Evolutionary conservation across 2,888 invertebrate species (phyloP), one percentile per base, ranked within the genome.

Genomic region (Leistus spinibarbis): DNA sequence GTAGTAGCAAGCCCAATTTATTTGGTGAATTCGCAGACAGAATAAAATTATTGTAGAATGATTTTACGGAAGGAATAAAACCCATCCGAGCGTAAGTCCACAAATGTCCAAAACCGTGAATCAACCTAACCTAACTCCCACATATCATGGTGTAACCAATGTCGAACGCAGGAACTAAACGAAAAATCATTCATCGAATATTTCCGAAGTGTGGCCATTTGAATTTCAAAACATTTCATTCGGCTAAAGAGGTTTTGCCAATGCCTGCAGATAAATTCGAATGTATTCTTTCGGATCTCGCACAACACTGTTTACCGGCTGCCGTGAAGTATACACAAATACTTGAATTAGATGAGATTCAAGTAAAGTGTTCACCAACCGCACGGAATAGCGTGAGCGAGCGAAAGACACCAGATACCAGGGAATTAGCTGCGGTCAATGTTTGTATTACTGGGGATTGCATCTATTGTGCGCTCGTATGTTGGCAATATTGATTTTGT

Each of bases 221-320:
- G 84, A 84, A 84, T 83, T 84, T 85, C 84, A 85, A 84, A 85
- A 83, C 83, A 81, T 84, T 84, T 84, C 84, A 83, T 84, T 84
- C 81, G 78, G 80, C 79, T 81, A 83, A 82, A 84, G 83, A 83
- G 84, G 83, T 83, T 83, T 81, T 80, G 19, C 60, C 60, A 60
- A 60, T 60, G 3, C 60, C 60, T 40, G 13, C 60, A 22, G 19
- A 60, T 64, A 24, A 64, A 24, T 64, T 24, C 64, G 24, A 23
- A 23, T 23, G 27, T 24, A 64, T 64, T 64, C 64, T 64, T 64
- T 64, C 62, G 20, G 20, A 57, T 27, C 69, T 24, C 24, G 20
- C 69, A 22, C 53, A 22, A 71, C 54, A 71, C 73, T 73, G 67
- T 73, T 75, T 75, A 75, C 69, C 56, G 62, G 75, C 69, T 64